phyloP scores from a whole-genome alignment of 2,888 invertebrate genomes.

The Zeuzera pyrina region DNA sequence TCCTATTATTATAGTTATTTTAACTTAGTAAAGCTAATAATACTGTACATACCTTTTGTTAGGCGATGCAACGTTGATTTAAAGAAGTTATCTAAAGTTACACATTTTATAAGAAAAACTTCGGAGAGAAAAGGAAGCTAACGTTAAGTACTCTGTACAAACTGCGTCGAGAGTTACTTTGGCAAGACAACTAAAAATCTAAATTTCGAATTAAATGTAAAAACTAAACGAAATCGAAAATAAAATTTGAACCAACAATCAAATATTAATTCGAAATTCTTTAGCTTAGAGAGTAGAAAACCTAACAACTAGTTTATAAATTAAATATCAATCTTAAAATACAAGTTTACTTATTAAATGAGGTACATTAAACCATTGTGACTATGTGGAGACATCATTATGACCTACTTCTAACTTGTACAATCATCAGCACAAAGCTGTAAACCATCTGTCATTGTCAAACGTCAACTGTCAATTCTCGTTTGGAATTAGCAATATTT shows the following conservation, averaged over 20 bases:
- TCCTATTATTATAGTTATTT: not conserved
- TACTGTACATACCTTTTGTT: conserved; percentile 53
- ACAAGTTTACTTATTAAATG: conserved; percentile 58
- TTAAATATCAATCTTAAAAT: conserved; percentile 49
- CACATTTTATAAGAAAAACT: not conserved
- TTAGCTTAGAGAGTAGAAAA: conserved; percentile 17
- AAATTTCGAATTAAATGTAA: conserved; percentile 9
- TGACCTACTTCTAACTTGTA: too few species aligned
- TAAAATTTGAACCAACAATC: conserved; percentile 12
- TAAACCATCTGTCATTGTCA: too few species aligned
- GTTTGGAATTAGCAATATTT: too few species aligned
- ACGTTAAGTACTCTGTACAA: conserved; percentile 41
- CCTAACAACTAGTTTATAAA: conserved; percentile 37
- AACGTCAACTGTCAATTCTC: too few species aligned
- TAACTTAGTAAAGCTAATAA: conserved; percentile 69
- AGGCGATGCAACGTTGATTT: not conserved
- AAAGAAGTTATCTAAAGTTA: not conserved
- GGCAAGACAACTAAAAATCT: conserved; percentile 43
- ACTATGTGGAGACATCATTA: conserved; percentile 54
- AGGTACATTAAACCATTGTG: conserved; percentile 70
- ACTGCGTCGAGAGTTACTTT: conserved; percentile 33
- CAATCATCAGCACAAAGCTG: conserved; percentile 6
- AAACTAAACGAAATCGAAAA: conserved; percentile 9
- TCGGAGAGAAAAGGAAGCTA: conserved; percentile 17
- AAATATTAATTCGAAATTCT: conserved; percentile 2